Base-by-base conservation (phyloP, 2,888 invertebrate species). In the Eledona agricola region DNA sequence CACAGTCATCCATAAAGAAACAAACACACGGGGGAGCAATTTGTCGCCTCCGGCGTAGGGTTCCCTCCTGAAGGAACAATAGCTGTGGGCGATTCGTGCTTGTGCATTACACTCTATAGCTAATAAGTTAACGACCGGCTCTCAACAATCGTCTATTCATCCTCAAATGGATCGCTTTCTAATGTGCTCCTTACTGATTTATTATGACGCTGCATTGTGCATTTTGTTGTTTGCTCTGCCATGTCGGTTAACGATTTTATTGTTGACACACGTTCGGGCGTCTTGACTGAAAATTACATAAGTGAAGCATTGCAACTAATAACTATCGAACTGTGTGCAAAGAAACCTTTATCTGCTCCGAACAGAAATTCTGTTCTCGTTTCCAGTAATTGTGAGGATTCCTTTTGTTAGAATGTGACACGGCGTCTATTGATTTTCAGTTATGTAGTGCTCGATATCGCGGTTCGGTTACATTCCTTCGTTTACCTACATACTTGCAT, bases 131-230 rank as follows among this genome's bases (percentile, higher is more conserved):
- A 70, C 70, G 64, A 68, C 62, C 64, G 55, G 61, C 59, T 31
- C 51, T 57, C 62, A 47, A 53, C 42, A 47, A 49, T 53, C 23
- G 40, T 34, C 54, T 22, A 50, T 54, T 54, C 62, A 64, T 62
- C 66, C 64, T 51, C 50, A 65, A 69, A 71, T 66, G 67, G 69
- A 71, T 71, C 69, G 67, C 60, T 69, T 69, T 71, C 71, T 63
- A 66, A 69, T 69, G 69, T 64, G 55, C 59, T 63, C 64, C 59
- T 66, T 63, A 65, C 70, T 72, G 72, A 74, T 74, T 73, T 73
- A 73, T 73, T 69, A 65, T 63, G 60, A 63, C 60, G 64, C 17
- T 61, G 58, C 63, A 68, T 67, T 67, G 69, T 69, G 54, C 54
- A 61, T 57, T 58, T 65, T 58, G 61, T 60, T 60, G 43, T 51